These are phyloP conservation scores for Scaptodrosophila latifasciaeformis DNA, from an alignment of 2,888 invertebrate species.

Conservation along the genomic window DNA sequence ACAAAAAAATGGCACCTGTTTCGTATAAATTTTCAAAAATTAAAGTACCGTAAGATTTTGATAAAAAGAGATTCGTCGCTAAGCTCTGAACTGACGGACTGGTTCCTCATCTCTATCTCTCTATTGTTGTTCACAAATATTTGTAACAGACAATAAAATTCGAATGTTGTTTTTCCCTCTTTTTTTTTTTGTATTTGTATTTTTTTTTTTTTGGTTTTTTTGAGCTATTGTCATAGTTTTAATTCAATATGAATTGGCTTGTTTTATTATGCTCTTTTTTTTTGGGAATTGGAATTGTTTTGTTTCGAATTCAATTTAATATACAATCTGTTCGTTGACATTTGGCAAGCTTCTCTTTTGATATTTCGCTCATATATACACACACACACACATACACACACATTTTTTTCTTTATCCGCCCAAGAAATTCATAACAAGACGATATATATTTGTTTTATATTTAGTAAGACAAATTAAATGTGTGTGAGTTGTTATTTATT, in stretches of 20 bases:
- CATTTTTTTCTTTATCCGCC: no score
- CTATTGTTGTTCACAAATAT: constrained; percentile 21
- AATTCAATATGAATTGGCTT: no score
- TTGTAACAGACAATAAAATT: background rate
- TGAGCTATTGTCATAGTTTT: no score
- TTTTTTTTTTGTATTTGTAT: background rate
- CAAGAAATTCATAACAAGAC: no score
- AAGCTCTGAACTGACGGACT: no score
- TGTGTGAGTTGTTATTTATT: no score
- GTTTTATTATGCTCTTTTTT: background rate
- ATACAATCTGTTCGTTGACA: constrained; percentile 64
- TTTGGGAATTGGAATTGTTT: constrained; percentile 5
- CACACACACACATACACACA: no score
- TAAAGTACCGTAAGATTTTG: constrained; percentile 51
- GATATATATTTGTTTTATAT: no score
- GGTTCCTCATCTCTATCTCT: background rate
- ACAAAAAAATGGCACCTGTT: background rate
- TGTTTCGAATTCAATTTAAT: no score
- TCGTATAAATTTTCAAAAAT: constrained; percentile 15
- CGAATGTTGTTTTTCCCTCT: background rate
- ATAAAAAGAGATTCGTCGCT: constrained; percentile 42
- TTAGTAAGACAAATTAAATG: no score
- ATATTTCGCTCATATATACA: no score
- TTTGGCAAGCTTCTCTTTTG: constrained; percentile 43
- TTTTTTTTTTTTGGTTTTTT: no score